These are phyloP conservation scores for Microctonus brassicae DNA, from an alignment of 2,888 invertebrate species.

Conservation along the genomic window DNA sequence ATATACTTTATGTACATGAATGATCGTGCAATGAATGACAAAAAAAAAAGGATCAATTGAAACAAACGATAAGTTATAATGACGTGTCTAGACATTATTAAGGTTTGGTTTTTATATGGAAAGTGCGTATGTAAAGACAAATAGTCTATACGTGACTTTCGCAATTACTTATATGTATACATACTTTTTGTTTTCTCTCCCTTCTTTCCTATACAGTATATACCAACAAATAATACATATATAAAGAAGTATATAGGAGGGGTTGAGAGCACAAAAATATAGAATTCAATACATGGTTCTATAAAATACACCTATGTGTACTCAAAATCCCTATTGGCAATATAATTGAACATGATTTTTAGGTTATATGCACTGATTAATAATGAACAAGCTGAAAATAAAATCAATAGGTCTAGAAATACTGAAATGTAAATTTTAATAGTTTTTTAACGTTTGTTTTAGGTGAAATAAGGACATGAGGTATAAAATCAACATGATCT, in stretches of 20 bases:
- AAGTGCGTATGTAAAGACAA: constrained; percentile 39
- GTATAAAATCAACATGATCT: constrained; percentile 3
- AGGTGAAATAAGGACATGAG: background rate
- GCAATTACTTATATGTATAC: constrained; percentile 29
- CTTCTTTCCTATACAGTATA: no score
- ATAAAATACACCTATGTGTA: background rate
- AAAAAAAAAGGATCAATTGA: constrained; percentile 24
- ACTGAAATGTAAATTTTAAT: no score
- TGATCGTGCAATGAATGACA: constrained; percentile 30
- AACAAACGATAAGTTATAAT: constrained; percentile 16
- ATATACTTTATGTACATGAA: constrained; percentile 10
- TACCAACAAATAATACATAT: no score
- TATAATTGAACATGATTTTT: background rate
- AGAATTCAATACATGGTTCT: background rate
- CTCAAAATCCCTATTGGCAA: background rate
- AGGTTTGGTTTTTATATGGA: constrained; percentile 44
- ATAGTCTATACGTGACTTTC: constrained; percentile 42
- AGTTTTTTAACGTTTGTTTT: no score
- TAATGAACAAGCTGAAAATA: background rate
- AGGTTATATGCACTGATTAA: background rate
- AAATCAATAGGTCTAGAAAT: background rate
- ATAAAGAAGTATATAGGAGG: background rate
- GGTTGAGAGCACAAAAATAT: no score
- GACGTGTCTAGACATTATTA: constrained; percentile 32
- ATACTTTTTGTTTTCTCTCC: no score